Conservation (phyloP, 2,888 invertebrate genomes). For the Mimumesa dahlbomi region DNA sequence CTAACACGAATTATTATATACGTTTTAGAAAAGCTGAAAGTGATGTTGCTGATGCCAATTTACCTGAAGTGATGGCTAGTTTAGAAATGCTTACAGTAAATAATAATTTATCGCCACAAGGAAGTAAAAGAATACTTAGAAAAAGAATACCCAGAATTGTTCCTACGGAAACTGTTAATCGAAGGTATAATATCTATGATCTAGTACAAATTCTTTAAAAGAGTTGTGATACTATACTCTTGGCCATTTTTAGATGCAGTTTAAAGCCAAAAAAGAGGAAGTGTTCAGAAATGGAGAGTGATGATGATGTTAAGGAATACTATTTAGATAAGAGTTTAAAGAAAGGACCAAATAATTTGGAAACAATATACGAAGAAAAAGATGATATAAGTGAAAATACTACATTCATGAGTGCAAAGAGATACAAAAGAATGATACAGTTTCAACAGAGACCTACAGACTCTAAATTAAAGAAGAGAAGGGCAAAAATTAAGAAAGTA, state of each 20-base stretch:
- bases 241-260: conserved; percentile 66
- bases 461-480: conserved; percentile 82
- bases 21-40: conserved; percentile 36
- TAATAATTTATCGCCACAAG: conserved; percentile 31
- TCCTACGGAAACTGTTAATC: conserved; percentile 64
- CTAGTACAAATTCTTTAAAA: not conserved
- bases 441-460: conserved; percentile 81
- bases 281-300: conserved; percentile 68
- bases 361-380: conserved; percentile 85
- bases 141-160: conserved; percentile 54
- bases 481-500: conserved; percentile 83
- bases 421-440: conserved; percentile 83
- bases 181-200: conserved; percentile 71
- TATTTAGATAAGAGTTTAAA: conserved; percentile 83
- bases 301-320: conserved; percentile 80
- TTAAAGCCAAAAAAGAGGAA: conserved; percentile 72
- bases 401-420: conserved; percentile 81
- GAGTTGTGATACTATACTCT: not conserved
- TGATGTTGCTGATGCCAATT: conserved; percentile 59
- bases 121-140: conserved; percentile 56
- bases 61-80: conserved; percentile 74
- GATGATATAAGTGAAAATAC: conserved; percentile 79
- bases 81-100: conserved; percentile 74
- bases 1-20: conserved; percentile 31
- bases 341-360: conserved; percentile 82